These are phyloP conservation scores for Mnemiopsis leidyi DNA, from an alignment of 37 sponge, comb jelly and placozoan species.

Conservation along the genomic window DNA sequence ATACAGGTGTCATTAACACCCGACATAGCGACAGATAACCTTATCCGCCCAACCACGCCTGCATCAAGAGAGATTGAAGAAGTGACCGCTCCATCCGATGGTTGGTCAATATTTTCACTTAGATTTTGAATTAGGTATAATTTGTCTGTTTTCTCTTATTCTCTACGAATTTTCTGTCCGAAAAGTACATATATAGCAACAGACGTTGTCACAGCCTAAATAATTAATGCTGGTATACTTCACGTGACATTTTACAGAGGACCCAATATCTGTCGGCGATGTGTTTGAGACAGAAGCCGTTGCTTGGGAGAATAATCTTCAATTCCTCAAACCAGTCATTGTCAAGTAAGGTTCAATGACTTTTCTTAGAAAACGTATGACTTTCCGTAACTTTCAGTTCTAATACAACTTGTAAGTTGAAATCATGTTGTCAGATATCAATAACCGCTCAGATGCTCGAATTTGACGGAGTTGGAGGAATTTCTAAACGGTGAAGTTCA, in stretches of 20 bases:
- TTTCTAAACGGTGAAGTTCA: neutral
- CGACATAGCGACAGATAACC: neutral
- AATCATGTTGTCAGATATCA: neutral
- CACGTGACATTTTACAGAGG: too few relatives aligned
- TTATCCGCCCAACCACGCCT: neutral
- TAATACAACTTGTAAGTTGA: too few relatives aligned
- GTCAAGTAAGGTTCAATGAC: conserved; percentile 1
- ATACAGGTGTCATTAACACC: neutral
- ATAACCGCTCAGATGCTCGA: neutral
- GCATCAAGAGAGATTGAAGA: neutral
- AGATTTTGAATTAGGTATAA: too few relatives aligned
- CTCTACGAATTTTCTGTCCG: too few relatives aligned
- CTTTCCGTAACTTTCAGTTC: too few relatives aligned
- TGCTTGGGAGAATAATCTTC: neutral
- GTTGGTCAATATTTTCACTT: too few relatives aligned
- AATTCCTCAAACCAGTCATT: neutral
- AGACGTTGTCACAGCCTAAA: too few relatives aligned
- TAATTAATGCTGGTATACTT: too few relatives aligned
- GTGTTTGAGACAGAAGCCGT: neutral
- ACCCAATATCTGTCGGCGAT: neutral
- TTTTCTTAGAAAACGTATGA: too few relatives aligned
- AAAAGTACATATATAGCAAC: too few relatives aligned
- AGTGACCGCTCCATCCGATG: neutral
- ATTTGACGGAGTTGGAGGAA: neutral
- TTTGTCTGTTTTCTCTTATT: too few relatives aligned